Percentiles rank a stretch among this genome's conserved stretches.
These are phyloP conservation scores for Saguinus midas DNA, from an alignment of 2,113 vertebrate genomes.

Conservation along the genomic window DNA sequence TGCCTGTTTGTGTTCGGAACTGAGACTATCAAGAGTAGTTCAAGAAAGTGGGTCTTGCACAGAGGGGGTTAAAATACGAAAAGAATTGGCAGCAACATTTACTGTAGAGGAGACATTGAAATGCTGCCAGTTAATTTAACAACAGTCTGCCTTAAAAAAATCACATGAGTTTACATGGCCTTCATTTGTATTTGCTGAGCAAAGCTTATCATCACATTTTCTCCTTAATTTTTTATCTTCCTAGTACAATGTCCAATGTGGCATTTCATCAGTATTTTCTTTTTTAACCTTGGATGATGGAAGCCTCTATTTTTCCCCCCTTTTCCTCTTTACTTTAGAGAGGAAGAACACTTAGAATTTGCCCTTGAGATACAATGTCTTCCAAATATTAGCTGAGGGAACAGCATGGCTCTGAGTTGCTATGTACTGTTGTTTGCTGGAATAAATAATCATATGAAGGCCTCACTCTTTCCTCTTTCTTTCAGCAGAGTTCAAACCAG, in stretches of 20 bases:
- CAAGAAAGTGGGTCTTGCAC: not conserved
- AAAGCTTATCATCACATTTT: conserved; percentile 46
- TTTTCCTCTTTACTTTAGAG: conserved; percentile 52
- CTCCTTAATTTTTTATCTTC: conserved; percentile 56
- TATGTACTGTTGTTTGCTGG: conserved; percentile 64
- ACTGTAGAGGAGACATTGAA: conserved; percentile 36
- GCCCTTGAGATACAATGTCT: conserved; percentile 74
- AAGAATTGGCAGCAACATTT: not conserved
- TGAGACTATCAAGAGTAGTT: not conserved
- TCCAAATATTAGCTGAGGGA: conserved; percentile 81
- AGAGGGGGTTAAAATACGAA: not conserved
- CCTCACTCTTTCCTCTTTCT: conserved; percentile 59
- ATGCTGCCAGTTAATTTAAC: conserved; percentile 59
- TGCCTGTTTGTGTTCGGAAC: not conserved
- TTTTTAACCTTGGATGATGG: conserved; percentile 62
- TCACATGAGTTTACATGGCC: conserved; percentile 27
- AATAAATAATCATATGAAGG: conserved; percentile 76
- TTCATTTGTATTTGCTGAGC: conserved; percentile 61
- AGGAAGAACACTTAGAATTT: conserved; percentile 69
- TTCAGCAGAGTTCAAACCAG: conserved; percentile 48
- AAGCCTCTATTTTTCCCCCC: conserved; percentile 29
- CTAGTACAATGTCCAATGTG: conserved; percentile 29
- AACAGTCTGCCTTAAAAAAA: conserved; percentile 35
- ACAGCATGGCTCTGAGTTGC: conserved; percentile 67
- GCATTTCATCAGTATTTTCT: conserved; percentile 64